Evolutionary conservation across 2,797 vertebrate genomes (phyloP), one percentile per base, ranked within the genome.

Genomic region (Lateolabrax maculatus): DNA sequence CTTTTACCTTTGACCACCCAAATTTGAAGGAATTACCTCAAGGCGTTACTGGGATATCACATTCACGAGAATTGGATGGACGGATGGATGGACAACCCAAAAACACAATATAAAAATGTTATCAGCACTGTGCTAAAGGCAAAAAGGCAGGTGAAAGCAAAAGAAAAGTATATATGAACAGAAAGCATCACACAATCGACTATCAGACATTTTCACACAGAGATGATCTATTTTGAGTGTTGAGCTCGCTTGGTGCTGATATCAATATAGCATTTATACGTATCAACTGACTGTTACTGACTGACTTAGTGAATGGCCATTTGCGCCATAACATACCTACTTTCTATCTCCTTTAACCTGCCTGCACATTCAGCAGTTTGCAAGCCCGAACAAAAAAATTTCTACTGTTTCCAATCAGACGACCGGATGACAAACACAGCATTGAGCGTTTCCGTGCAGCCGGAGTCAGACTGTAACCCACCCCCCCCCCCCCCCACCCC

Each of bases 391-490:
- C 9, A 5, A 51, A 18, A 23, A 23, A 55, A 7, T 43, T 44
- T 51, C 25, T 0, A 19, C 36, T 36, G 36, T 55, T 61, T 66
- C 16, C 48, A 18, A 2, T 61, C 66, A 36, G 44, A 62, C 56
- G 12, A 41, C 41, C 63, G 15, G 71, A 57, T 55, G 43, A 57
- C 41, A 67, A 57, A 72, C 19, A 15, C 19, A 25, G 27, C 37
- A 21, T 7, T 9, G 12, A 63, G 51, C 31, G 15, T 21, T 63
- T 46, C 53, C 61, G 36, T 58, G 43, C 78, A 77, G 63, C 74
- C 72, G 81, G 21, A 41, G 43, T 80, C 21, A 25, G 18, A 37
- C 52, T 15, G 55, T 27, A 52, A 44, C 53, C 57, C n/a, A n/a
- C 31, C 31, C 31, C 31, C 31, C 31, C 31, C 31, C 3, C 31